A percentile compares a stretch with the other conserved stretches of the same genome.
Evolutionary conservation across 2,797 vertebrate species (phyloP).

Genomic region (Petrocephalus sullivani): DNA sequence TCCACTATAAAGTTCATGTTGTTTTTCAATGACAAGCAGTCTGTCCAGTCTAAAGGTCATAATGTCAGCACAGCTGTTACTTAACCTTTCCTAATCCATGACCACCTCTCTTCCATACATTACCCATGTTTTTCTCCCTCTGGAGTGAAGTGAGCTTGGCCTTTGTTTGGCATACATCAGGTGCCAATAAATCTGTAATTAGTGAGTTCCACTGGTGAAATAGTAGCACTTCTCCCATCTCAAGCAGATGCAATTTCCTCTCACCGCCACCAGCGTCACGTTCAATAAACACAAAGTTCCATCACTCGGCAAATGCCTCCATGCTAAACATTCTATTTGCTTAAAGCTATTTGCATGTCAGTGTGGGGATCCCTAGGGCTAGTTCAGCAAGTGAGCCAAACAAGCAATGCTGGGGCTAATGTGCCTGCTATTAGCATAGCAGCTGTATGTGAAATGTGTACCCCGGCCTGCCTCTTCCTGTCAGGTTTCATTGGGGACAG

Average conservation of each 20-base stretch:
- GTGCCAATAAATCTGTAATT: constrained; percentile 41
- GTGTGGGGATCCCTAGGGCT: background rate
- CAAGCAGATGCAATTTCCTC: constrained; percentile 12
- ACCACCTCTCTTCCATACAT: background rate
- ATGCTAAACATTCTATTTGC: background rate
- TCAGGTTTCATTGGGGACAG: background rate
- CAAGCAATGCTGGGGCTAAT: background rate
- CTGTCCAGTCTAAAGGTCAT: constrained; percentile 10
- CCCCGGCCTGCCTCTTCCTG: background rate
- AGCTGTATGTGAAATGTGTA: background rate
- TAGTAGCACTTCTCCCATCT: constrained; percentile 15
- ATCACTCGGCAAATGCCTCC: background rate
- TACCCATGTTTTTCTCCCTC: constrained; percentile 6
- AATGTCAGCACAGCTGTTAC: background rate
- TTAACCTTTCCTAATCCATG: constrained; percentile 8
- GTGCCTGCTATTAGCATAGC: background rate
- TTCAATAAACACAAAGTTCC: background rate
- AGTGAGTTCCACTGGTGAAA: background rate
- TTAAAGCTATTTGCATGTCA: background rate
- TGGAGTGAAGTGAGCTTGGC: constrained; percentile 6
- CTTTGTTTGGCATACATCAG: constrained; percentile 31
- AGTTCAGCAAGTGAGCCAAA: background rate
- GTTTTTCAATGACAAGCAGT: background rate
- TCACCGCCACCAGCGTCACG: background rate
- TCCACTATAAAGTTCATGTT: constrained; percentile 3